Evolutionary conservation across 1,140 invertebrate species (phyloP).

Genomic region (Papilio helenus): DNA sequence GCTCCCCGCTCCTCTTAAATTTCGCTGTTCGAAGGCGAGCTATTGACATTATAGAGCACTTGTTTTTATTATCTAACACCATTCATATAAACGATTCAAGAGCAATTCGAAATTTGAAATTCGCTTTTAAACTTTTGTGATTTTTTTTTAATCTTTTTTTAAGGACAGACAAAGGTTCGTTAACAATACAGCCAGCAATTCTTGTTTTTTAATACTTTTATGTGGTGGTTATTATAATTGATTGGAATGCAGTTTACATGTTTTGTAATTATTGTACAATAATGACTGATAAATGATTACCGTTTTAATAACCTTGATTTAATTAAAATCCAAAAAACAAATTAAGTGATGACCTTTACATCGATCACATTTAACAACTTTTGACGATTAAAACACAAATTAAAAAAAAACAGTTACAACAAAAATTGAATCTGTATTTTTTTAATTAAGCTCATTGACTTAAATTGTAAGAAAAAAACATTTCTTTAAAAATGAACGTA

Average conservation of each 20-base stretch:
- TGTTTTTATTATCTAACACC: constrained; percentile 47
- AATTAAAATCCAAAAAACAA: too few relatives aligned
- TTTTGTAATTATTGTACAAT: too few relatives aligned
- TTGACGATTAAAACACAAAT: too few relatives aligned
- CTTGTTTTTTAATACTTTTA: neutral
- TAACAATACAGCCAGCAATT: neutral
- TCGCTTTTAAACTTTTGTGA: neutral
- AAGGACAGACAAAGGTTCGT: neutral
- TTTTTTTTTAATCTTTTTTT: neutral
- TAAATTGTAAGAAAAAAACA: too few relatives aligned
- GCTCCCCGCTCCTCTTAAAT: constrained; percentile 77
- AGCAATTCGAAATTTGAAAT: neutral
- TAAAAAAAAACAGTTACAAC: too few relatives aligned
- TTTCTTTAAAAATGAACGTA: neutral
- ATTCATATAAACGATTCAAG: neutral
- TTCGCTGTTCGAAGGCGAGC: constrained; percentile 72
- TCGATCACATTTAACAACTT: too few relatives aligned
- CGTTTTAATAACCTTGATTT: too few relatives aligned
- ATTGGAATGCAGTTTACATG: too few relatives aligned
- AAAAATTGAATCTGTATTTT: too few relatives aligned
- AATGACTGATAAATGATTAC: too few relatives aligned
- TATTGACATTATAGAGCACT: constrained; percentile 65
- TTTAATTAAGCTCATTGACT: too few relatives aligned
- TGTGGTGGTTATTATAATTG: neutral
- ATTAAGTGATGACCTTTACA: too few relatives aligned